Percentiles rank a stretch among this genome's conserved stretches.
phyloP scores from a whole-genome alignment of 2,888 invertebrate genomes.

The Cacoxenus indagator region DNA sequence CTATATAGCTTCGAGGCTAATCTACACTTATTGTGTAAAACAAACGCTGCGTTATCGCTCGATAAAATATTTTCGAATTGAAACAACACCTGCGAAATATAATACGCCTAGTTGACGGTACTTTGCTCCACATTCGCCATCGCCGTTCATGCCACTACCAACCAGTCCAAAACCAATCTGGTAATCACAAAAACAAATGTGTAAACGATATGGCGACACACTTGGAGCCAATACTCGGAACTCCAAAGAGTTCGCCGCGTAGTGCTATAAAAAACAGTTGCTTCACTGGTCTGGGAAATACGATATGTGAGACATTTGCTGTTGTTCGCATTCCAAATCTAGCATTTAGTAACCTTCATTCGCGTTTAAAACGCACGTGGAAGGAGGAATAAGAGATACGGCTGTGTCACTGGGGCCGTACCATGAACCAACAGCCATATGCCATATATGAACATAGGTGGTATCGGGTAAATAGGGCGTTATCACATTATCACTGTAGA shows the following conservation, averaged over 20 bases:
- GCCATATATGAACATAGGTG: too few species aligned
- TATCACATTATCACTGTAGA: too few species aligned
- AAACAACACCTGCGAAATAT: slow-evolving; percentile 3
- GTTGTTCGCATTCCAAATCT: background rate
- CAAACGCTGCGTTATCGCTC: slow-evolving; percentile 4
- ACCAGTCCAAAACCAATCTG: background rate
- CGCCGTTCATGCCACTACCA: background rate
- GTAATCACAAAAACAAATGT: background rate
- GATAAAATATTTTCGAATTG: slow-evolving; percentile 2
- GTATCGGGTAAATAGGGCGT: too few species aligned
- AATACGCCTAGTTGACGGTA: background rate
- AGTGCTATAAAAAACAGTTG: too few species aligned
- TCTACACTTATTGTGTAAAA: background rate
- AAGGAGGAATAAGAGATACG: background rate
- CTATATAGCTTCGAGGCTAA: background rate
- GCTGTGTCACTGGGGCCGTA: background rate
- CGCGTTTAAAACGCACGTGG: background rate
- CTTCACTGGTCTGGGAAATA: too few species aligned
- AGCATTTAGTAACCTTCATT: slow-evolving; percentile 6
- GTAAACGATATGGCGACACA: background rate
- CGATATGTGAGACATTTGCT: background rate
- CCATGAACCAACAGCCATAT: background rate
- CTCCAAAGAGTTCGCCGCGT: too few species aligned
- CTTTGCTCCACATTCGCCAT: background rate
- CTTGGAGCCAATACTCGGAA: background rate